Percentiles rank a stretch among this genome's conserved stretches.
Conservation (phyloP, 1,140 invertebrate species). For the Phocides pigmalion region DNA sequence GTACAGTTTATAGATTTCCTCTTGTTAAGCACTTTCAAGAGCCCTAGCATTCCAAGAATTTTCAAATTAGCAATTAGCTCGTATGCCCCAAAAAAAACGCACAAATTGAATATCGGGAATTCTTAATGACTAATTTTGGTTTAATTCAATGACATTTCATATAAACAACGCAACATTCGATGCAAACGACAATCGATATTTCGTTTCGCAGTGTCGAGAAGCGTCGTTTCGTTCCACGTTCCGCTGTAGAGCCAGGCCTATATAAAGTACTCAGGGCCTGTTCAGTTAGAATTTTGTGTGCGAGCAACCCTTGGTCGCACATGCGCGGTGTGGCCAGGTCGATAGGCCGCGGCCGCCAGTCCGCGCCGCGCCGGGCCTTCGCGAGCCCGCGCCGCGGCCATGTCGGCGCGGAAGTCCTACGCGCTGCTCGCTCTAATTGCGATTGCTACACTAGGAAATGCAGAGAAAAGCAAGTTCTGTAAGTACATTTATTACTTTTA, state of each 20-base stretch:
- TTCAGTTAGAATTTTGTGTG: constrained; percentile 19
- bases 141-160: background rate
- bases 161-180: background rate
- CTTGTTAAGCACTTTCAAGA: too few relatives aligned
- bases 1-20: too few relatives aligned
- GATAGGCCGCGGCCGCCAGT: constrained; percentile 55
- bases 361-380: constrained; percentile 70
- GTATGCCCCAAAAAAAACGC: too few relatives aligned
- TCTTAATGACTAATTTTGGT: too few relatives aligned
- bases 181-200: background rate
- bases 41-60: too few relatives aligned
- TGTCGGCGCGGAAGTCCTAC: constrained; percentile 65
- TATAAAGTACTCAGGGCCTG: too few relatives aligned
- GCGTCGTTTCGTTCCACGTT: background rate
- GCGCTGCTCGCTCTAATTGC: constrained; percentile 54
- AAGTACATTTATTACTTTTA: constrained; percentile 47
- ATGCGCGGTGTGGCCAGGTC: constrained; percentile 51
- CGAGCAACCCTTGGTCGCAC: constrained; percentile 50
- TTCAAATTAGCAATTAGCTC: too few relatives aligned
- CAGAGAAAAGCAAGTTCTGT: constrained; percentile 81
- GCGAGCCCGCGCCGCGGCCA: constrained; percentile 67
- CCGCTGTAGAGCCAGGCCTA: too few relatives aligned
- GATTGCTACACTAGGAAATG: constrained; percentile 54
- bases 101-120: too few relatives aligned
- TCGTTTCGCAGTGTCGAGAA: background rate